A percentile compares a stretch with the other conserved stretches of the same genome.
phyloP scores from a whole-genome alignment of 1,140 invertebrate genomes.

The Coboldia fuscipes region DNA sequence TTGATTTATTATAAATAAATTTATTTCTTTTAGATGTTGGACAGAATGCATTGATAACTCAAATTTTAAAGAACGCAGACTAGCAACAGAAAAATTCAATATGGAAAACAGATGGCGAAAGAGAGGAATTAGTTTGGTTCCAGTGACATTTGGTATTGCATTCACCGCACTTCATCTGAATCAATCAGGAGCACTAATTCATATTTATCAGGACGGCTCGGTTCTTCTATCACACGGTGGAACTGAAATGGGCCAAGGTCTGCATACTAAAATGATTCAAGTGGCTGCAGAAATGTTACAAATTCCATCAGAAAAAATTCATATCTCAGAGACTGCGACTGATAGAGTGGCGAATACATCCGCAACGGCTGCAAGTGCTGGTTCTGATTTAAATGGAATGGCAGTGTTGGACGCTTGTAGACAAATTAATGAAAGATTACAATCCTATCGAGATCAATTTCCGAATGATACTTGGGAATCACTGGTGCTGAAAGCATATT shows the following conservation, averaged over 20 bases:
- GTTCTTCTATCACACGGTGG: conserved; percentile 81
- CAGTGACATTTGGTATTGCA: conserved; percentile 77
- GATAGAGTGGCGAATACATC: conserved; percentile 91
- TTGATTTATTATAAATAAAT: background rate
- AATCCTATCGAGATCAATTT: conserved; percentile 52
- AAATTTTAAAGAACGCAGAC: conserved; percentile 36
- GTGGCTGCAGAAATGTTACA: conserved; percentile 51
- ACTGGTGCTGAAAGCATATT: conserved; percentile 64
- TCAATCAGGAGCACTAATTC: conserved; percentile 73
- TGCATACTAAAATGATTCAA: conserved; percentile 91
- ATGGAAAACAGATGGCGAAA: conserved; percentile 68
- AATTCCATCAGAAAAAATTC: conserved; percentile 54
- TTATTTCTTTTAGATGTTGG: conserved; percentile 38
- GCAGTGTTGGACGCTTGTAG: conserved; percentile 75
- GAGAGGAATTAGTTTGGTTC: conserved; percentile 65
- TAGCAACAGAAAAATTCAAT: conserved; percentile 47
- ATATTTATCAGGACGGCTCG: conserved; percentile 80
- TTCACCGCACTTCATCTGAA: conserved; percentile 66
- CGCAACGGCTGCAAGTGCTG: conserved; percentile 74
- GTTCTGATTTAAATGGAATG: conserved; percentile 90
- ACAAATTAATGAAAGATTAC: conserved; percentile 48
- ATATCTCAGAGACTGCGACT: conserved; percentile 73
- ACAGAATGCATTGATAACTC: conserved; percentile 51
- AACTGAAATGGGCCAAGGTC: conserved; percentile 89
- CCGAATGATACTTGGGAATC: conserved; percentile 70